Evolutionary conservation across 2,113 vertebrate genomes (phyloP).

Genomic region (Papio anubis): DNA sequence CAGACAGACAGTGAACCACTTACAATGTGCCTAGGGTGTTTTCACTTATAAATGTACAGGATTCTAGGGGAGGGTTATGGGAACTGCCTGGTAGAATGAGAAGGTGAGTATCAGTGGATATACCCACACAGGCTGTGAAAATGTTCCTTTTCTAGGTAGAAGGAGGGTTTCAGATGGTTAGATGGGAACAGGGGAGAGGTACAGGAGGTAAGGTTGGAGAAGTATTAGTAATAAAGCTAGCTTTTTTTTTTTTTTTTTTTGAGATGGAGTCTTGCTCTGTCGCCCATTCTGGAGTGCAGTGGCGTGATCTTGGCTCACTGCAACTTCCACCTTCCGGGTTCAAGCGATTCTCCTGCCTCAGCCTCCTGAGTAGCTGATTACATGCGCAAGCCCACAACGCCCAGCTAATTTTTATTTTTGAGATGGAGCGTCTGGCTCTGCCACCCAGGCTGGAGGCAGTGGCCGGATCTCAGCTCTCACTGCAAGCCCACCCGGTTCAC

Average conservation of each 20-base stretch:
- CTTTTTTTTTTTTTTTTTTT: not conserved
- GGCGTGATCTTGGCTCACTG: not conserved
- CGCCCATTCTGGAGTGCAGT: too few relatives aligned
- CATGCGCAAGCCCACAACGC: too few relatives aligned
- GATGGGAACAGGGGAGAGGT: not conserved
- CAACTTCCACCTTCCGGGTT: too few relatives aligned
- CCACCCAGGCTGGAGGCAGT: too few relatives aligned
- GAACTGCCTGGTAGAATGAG: not conserved
- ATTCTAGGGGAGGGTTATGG: not conserved
- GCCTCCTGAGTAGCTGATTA: too few relatives aligned
- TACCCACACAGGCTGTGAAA: not conserved
- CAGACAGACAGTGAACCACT: not conserved
- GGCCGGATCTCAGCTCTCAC: too few relatives aligned
- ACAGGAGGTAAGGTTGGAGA: not conserved
- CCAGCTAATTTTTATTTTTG: too few relatives aligned
- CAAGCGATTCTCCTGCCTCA: too few relatives aligned
- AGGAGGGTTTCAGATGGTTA: not conserved
- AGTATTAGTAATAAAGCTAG: not conserved
- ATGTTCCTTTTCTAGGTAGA: not conserved
- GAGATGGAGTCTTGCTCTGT: not conserved
- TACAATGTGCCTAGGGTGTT: not conserved
- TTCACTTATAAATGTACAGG: not conserved
- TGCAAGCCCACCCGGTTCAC: too few relatives aligned
- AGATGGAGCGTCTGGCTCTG: too few relatives aligned
- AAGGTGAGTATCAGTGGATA: not conserved